Evolutionary conservation across 2,888 invertebrate species (phyloP).

Genomic region (Notodonta dromedarius): DNA sequence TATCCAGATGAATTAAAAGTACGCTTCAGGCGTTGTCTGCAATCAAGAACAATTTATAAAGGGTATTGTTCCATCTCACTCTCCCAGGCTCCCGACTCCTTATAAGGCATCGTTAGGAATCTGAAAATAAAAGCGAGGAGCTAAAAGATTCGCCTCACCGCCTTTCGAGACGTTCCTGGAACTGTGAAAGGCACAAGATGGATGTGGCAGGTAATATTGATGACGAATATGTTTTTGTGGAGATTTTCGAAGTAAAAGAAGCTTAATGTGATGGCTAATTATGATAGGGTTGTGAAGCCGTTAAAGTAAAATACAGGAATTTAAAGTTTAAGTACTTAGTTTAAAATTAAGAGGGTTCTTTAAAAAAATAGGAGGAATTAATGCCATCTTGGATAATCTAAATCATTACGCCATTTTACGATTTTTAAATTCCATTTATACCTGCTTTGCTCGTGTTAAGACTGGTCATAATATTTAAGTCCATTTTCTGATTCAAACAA

Average conservation of each 20-base stretch:
- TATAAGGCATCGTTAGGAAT: slow-evolving; percentile 33
- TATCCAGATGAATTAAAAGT: not conserved
- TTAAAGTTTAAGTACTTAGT: no score
- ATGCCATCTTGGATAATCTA: no score
- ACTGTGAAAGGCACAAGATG: slow-evolving; percentile 19
- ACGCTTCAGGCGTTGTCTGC: slow-evolving; percentile 20
- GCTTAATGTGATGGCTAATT: slow-evolving; percentile 2
- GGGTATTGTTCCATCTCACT: slow-evolving; percentile 35
- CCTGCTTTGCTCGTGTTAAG: no score
- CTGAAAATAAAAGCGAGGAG: slow-evolving; percentile 37
- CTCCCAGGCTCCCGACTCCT: slow-evolving; percentile 25
- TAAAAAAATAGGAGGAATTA: no score
- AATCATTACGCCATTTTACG: no score
- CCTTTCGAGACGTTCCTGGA: slow-evolving; percentile 27
- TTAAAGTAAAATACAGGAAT: no score
- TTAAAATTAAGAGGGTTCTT: no score
- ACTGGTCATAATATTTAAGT: no score
- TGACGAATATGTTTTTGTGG: not conserved
- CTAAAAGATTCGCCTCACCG: slow-evolving; percentile 26
- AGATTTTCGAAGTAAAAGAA: not conserved
- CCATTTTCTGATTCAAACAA: no score
- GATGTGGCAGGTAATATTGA: slow-evolving; percentile 27
- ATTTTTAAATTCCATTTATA: no score
- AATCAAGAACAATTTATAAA: slow-evolving; percentile 39
- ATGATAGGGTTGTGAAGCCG: slow-evolving; percentile 3